Evolutionary conservation across 2,888 invertebrate genomes (phyloP), one percentile per base, ranked within the genome.

Genomic region (Dicranocentrus wangi): DNA sequence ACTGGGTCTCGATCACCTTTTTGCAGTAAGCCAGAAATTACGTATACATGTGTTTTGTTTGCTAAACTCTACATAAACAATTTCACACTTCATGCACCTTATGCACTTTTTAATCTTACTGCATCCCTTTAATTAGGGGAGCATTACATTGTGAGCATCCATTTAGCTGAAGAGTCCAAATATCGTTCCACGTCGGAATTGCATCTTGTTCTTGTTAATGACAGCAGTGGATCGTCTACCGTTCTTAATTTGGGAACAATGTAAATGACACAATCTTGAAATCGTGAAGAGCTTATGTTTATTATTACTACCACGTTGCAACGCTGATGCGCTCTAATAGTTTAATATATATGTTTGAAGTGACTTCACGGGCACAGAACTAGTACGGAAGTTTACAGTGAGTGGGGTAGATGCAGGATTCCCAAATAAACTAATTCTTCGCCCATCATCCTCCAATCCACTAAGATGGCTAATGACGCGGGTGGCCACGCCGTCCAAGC

Each of bases 101-200:
- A 32, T 32, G 32, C 10, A 32, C 32, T 32, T 3, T 28, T 63
- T 23, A 2, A 55, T 55, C 21, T 51, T 1, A 2, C 43, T 43
- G 43, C 10, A 8, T 43, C n/a, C n/a, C n/a, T 43, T 1, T 25
- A 55, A 55, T 15, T 89, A 95, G 95, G 92, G 87, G 92, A 92
- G 3, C 95, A 96, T 88, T 96, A 95, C 87, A 92, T 93, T 87
- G 91, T 96, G 10, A 92, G 91, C 0, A 90, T 95, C 17, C 92
- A 92, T 92, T 83, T 92, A 93, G 0, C 90, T 92, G 23, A 93
- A 93, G 86, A 94, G 94, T 87, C 88, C 90, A 71, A 88, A 89
- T 2, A 94, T 95, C 87, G 94, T 13, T 72, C 82, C 19, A 73
- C 80, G 10, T 63, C 78, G 21, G 78, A 82, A 25, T 43, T 84